Base-by-base conservation (phyloP, 2,888 invertebrate genomes). In the Ernsta delagoae region DNA sequence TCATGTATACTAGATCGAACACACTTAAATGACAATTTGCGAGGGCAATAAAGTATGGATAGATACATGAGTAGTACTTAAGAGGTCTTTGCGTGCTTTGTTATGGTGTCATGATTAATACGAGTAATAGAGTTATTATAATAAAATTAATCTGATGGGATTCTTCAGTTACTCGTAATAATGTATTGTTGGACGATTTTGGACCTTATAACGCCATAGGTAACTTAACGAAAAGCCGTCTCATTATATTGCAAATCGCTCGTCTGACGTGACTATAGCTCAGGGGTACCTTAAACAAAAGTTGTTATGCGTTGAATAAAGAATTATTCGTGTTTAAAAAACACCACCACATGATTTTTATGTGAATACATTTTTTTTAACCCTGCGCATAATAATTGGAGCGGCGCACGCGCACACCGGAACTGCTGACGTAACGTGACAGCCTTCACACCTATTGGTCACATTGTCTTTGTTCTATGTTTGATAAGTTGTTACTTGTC, bases 361-460 rank as follows among this genome's bases (percentile, higher is more conserved):
- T 6, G 36, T 36, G 6, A 36, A 5, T 36, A 36, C 36, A 6
- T 36, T 36, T 36, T 36, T 54, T 54, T 54, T 54, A 61, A 61
- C 79, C 83, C 85, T 82, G 83, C 76, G 78, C 82, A 81, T 83
- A 82, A 79, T 83, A 87, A 92, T 85, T 83, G 89, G 92, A 91
- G 90, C 92, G 45, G 78, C 82, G 83, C 89, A 79, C 72, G 83
- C 90, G 85, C 80, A 78, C 78, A 73, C 79, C 85, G 90, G 86
- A 90, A 92, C 91, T 84, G 74, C 69, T 90, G 88, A 91, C 83
- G 92, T 89, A 90, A 91, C 72, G 39, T 39, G 7, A 73, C 80
- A 87, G 85, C 88, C 90, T 89, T 90, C 89, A 87, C 85, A 87
- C 83, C 73, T 72, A 71, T 50, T 63, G 68, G 65, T 53, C 59